A percentile compares a stretch with the other conserved stretches of the same genome.
These are phyloP conservation scores for Scaptomyza reducta DNA, from an alignment of 2,888 invertebrate species.

Conservation along the genomic window DNA sequence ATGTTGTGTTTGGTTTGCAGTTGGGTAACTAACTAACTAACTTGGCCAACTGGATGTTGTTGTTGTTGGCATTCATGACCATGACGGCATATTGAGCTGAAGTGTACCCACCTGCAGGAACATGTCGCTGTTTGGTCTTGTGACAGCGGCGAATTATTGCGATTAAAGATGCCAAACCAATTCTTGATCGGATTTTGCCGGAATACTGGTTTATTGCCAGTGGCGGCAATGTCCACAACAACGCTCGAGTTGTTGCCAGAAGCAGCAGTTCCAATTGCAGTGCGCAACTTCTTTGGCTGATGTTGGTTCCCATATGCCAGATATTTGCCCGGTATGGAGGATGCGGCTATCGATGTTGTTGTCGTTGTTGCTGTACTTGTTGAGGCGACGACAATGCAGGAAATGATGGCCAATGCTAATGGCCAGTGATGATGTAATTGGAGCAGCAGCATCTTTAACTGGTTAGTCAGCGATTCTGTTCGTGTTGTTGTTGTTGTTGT, in stretches of 20 bases:
- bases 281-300: constrained; percentile 62
- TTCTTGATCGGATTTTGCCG: constrained; percentile 85
- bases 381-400: constrained; percentile 71
- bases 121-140: constrained; percentile 82
- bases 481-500: constrained; percentile 20
- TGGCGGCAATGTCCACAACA: constrained; percentile 37
- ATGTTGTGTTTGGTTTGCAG: constrained; percentile 13
- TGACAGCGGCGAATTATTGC: constrained; percentile 85
- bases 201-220: constrained; percentile 65
- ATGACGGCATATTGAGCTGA: constrained; percentile 53
- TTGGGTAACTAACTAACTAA: constrained; percentile 28
- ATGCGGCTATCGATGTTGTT: constrained; percentile 32
- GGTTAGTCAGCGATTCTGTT: constrained; percentile 39
- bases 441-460: constrained; percentile 75
- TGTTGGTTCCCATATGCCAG: constrained; percentile 75
- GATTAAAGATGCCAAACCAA: constrained; percentile 87
- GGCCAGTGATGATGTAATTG: constrained; percentile 80
- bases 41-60: constrained; percentile 69
- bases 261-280: constrained; percentile 17
- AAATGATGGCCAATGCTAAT: constrained; percentile 79
- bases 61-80: constrained; percentile 63
- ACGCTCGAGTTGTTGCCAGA: constrained; percentile 26
- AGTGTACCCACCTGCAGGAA: constrained; percentile 78
- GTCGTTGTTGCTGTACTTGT: constrained; percentile 26
- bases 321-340: constrained; percentile 82